Base-by-base conservation (phyloP, 2,113 vertebrate species). In the Myotis lucifugus region DNA sequence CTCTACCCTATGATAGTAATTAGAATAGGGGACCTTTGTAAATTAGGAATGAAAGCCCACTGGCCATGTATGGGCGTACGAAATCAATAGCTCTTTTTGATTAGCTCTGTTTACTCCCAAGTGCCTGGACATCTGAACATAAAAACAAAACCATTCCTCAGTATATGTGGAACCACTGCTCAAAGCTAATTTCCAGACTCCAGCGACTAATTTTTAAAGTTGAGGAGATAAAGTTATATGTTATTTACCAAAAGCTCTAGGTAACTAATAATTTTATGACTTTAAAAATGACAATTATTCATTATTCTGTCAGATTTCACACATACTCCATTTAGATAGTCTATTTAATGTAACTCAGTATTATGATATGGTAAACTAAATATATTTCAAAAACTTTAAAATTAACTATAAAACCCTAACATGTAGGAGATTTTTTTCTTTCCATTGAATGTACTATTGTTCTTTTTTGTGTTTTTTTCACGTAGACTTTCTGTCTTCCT, bases 201-300 rank as follows among this genome's bases (percentile, higher is more conserved):
- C 4, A 48, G 27, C 8, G 40, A 13, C 23, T 85, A 81, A 40
- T 59, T 88, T 94, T 84, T 61, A 64, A 29, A 59, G 23, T 64
- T 74, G 34, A 90, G 8, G 32, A 56, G 74, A 94, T 90, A 88
- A 92, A 67, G 85, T 93, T 17, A 19, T 29, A 76, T 76, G 17
- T 61, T 95, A 81, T 84, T 95, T 91, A 56, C 27, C 32, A 76
- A 85, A 91, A 76, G 4, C 18, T 85, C 85, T 50, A 66, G 29
- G 37, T 93, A 87, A 87, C 86, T 95, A 61, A 81, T 90, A 73
- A 52, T 85, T 85, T 82, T 66, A 59, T 88, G 34, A 95, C n/a
- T 92, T 94, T 73, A 8, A 91, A 89, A 88, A 88, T 83, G 77
- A 83, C 2, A 81, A 73, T 94, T 46, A 50, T 92, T 96, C 19